These are phyloP conservation scores for Brachystomella parvula DNA, from an alignment of 1,140 invertebrate species.

Conservation along the genomic window DNA sequence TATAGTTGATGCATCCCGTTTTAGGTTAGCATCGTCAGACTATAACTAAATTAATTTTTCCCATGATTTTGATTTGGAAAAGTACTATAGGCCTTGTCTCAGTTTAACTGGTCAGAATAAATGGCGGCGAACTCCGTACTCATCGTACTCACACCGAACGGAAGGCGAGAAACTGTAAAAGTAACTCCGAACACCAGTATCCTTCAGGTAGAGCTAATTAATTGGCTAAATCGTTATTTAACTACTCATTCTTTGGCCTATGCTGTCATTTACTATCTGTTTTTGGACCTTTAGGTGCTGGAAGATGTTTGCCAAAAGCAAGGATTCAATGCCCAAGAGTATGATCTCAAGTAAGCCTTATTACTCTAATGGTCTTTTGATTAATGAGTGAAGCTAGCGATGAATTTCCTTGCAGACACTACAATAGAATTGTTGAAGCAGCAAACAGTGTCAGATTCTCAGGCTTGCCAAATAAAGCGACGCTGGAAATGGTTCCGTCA, in stretches of 20 bases:
- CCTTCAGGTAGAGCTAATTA: slow-evolving; percentile 51
- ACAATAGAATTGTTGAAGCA: slow-evolving; percentile 62
- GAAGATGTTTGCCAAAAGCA: slow-evolving; percentile 72
- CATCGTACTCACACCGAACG: slow-evolving; percentile 59
- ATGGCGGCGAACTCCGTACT: slow-evolving; percentile 31
- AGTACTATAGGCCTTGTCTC: too few species aligned
- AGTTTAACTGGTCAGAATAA: not conserved
- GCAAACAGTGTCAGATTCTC: slow-evolving; percentile 64
- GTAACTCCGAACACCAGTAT: slow-evolving; percentile 61
- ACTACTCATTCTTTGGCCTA: not conserved
- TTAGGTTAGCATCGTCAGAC: too few species aligned
- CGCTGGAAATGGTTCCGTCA: slow-evolving; percentile 63
- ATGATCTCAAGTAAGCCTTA: slow-evolving; percentile 57
- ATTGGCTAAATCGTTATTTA: not conserved
- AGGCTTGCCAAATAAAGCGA: slow-evolving; percentile 71
- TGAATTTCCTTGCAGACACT: slow-evolving; percentile 50
- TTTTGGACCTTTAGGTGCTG: slow-evolving; percentile 52
- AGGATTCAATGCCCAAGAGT: slow-evolving; percentile 58
- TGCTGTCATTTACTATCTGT: slow-evolving; percentile 20
- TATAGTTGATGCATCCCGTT: too few species aligned
- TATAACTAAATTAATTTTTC: too few species aligned
- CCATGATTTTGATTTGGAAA: too few species aligned
- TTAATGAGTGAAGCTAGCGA: slow-evolving; percentile 5
- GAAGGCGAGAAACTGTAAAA: slow-evolving; percentile 57
- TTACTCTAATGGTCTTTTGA: slow-evolving; percentile 10